Percentiles rank a stretch among this genome's conserved stretches.
Conservation (phyloP, 1,140 invertebrate genomes). For the Saccostrea echinata region DNA sequence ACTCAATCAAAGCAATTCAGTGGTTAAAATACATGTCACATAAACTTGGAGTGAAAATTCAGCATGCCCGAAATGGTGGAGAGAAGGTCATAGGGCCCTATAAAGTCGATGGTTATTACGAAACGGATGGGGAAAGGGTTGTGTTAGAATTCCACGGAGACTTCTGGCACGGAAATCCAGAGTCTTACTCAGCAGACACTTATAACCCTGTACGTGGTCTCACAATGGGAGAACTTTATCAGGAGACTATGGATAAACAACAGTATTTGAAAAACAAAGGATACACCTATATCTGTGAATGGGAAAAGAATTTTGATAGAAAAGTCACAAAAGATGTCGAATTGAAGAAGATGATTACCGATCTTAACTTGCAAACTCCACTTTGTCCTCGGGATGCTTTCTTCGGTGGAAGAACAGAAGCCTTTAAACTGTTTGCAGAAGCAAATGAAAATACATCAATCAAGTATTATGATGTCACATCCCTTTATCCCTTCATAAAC, state of each 20-base stretch:
- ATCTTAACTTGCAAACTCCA: not conserved
- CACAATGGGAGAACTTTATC: too few relatives aligned
- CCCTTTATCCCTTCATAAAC: constrained; percentile 48
- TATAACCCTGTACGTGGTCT: constrained; percentile 39
- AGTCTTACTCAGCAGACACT: constrained; percentile 44
- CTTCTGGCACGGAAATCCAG: too few relatives aligned
- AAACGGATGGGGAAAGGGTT: constrained; percentile 39
- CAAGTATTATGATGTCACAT: constrained; percentile 49
- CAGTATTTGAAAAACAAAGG: constrained; percentile 39
- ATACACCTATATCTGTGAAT: constrained; percentile 24
- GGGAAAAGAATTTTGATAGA: constrained; percentile 34
- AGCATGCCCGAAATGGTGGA: constrained; percentile 55
- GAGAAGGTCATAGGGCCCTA: too few relatives aligned
- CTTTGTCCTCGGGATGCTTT: constrained; percentile 48
- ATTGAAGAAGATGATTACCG: not conserved
- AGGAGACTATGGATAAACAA: constrained; percentile 49
- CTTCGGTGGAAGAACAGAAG: constrained; percentile 48
- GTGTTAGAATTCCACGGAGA: constrained; percentile 64
- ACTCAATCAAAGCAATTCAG: constrained; percentile 46
- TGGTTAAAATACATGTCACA: constrained; percentile 42
- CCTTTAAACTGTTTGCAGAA: constrained; percentile 40
- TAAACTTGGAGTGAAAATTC: constrained; percentile 39
- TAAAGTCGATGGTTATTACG: constrained; percentile 52
- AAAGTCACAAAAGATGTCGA: not conserved
- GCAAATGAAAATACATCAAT: constrained; percentile 32